Percentiles rank a stretch among this genome's conserved stretches.
Conservation (phyloP, 2,888 invertebrate genomes). For the Brassicogethes aeneus region DNA sequence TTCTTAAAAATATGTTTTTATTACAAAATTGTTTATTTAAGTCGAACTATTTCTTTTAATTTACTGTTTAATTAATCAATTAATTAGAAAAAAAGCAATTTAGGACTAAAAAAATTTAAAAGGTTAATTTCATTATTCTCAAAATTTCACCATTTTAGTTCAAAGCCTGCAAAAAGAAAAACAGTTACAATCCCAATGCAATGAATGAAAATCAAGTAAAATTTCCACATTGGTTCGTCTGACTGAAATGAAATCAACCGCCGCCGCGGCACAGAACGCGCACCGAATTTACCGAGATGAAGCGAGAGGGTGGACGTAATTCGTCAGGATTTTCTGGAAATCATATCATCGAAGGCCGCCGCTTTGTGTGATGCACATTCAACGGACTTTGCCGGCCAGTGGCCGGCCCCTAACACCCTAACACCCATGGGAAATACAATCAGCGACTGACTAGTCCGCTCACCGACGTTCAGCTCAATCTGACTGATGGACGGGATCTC, state of each 20-base stretch:
- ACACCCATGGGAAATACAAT: constrained; percentile 36
- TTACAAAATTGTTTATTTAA: no score
- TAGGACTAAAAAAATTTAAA: no score
- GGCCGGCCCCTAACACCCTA: constrained; percentile 4
- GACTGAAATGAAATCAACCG: background rate
- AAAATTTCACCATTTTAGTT: no score
- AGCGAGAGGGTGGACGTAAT: constrained; percentile 11
- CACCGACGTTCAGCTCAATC: constrained; percentile 9
- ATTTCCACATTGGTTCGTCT: background rate
- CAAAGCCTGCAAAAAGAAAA: no score
- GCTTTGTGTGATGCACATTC: constrained; percentile 23
- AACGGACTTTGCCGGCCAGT: constrained; percentile 4
- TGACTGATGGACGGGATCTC: background rate
- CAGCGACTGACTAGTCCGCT: constrained; percentile 24
- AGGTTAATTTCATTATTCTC: no score
- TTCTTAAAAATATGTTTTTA: no score
- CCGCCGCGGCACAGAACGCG: no score
- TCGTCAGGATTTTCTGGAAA: constrained; percentile 27
- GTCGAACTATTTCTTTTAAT: no score
- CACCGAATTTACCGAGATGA: no score
- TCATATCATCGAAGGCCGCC: constrained; percentile 22
- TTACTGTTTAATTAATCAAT: no score
- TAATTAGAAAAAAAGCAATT: no score
- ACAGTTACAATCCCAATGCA: no score
- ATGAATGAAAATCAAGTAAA: background rate